Evolutionary conservation across 2,888 invertebrate genomes (phyloP).

Genomic region (Dilophus febrilis): DNA sequence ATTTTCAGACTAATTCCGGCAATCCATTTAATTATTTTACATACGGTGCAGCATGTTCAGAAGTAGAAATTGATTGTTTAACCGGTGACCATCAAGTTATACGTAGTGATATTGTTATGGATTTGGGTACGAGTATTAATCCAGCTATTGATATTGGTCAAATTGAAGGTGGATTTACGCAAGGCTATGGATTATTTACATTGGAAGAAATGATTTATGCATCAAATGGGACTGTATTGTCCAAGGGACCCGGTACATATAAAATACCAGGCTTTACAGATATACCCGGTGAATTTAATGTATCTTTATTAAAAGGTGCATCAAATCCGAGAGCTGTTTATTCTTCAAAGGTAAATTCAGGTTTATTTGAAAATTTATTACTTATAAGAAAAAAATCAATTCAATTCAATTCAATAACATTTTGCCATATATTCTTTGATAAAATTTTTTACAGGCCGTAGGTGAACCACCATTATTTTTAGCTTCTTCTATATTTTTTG

Average conservation of each 20-base stretch:
- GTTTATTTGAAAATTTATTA: too few relatives aligned
- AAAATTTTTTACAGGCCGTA: constrained; percentile 64
- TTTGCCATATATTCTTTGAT: too few relatives aligned
- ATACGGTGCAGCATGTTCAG: constrained; percentile 69
- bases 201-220: constrained; percentile 81
- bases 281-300: constrained; percentile 83
- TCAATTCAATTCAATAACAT: background rate
- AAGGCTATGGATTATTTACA: constrained; percentile 85
- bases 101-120: constrained; percentile 90
- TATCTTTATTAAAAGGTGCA: constrained; percentile 76
- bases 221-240: constrained; percentile 62
- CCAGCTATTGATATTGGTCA: constrained; percentile 92
- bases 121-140: constrained; percentile 85
- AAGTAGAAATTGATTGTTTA: constrained; percentile 85
- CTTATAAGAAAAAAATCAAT: background rate
- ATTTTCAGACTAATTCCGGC: constrained; percentile 52
- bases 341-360: constrained; percentile 70
- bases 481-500: constrained; percentile 75
- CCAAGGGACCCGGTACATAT: constrained; percentile 80
- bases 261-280: constrained; percentile 88
- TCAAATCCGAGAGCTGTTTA: constrained; percentile 83
- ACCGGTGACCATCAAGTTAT: constrained; percentile 86
- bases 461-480: constrained; percentile 91
- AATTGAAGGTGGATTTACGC: constrained; percentile 87
- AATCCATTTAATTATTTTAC: constrained; percentile 69